Evolutionary conservation across 2,113 vertebrate species (phyloP).

Genomic region (Amblyopsis rosae): DNA sequence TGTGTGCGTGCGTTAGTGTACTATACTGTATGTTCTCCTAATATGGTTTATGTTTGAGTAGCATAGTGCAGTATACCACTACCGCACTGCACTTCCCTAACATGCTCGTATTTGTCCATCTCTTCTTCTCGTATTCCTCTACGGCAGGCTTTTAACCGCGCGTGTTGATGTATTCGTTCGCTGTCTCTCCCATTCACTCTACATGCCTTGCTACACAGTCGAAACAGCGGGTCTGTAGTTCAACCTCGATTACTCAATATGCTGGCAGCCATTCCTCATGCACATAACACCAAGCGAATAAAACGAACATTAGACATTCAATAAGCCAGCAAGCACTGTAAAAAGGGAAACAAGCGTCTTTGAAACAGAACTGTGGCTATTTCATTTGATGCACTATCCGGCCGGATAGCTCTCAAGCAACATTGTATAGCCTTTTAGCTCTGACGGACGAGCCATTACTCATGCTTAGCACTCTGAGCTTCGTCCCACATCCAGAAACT

Average conservation of each 20-base stretch:
- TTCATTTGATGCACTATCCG: conserved; percentile 41
- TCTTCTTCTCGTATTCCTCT: conserved; percentile 39
- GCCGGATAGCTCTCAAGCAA: conserved; percentile 43
- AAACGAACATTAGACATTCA: conserved; percentile 21
- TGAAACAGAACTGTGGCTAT: conserved; percentile 28
- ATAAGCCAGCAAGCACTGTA: neutral
- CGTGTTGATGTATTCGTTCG: conserved; percentile 22
- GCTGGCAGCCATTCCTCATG: neutral
- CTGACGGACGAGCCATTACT: conserved; percentile 36
- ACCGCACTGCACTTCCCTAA: conserved; percentile 47
- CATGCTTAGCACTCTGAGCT: conserved; percentile 52
- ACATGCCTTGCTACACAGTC: neutral
- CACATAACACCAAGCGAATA: conserved; percentile 16
- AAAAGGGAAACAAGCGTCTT: conserved; percentile 28
- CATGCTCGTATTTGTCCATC: conserved; percentile 36
- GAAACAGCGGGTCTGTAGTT: conserved; percentile 11
- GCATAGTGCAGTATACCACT: conserved; percentile 24
- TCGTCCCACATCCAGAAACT: conserved; percentile 45
- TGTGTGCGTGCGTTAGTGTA: neutral
- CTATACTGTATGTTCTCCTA: neutral
- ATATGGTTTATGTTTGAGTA: conserved; percentile 43
- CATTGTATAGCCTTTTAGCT: neutral
- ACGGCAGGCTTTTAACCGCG: conserved; percentile 2
- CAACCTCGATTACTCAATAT: conserved; percentile 20
- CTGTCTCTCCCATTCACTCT: conserved; percentile 15